Percentiles rank a stretch among this genome's conserved stretches.
Evolutionary conservation across 2,888 invertebrate species (phyloP).

Genomic region (Cinara cedri): DNA sequence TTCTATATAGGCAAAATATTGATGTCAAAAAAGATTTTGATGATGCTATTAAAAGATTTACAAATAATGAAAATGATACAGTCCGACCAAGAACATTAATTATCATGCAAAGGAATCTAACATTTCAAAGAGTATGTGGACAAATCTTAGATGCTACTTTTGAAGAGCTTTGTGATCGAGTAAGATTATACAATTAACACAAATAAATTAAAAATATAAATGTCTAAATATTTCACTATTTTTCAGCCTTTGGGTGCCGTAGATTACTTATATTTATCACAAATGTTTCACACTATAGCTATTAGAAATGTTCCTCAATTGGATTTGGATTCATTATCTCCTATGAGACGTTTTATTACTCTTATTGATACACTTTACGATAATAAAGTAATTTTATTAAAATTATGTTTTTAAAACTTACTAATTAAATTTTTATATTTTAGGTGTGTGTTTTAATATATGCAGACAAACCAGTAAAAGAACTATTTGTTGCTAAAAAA

Average conservation of each 20-base stretch:
- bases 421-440: conserved; percentile 58
- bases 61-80: conserved; percentile 87
- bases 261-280: conserved; percentile 91
- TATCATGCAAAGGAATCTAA: conserved; percentile 87
- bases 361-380: conserved; percentile 97
- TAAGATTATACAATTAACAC: conserved; percentile 63
- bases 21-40: conserved; percentile 73
- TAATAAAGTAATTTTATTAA: conserved; percentile 71
- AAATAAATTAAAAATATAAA: neutral
- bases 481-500: conserved; percentile 69
- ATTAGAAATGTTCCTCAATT: conserved; percentile 88
- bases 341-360: conserved; percentile 92
- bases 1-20: conserved; percentile 71
- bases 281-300: conserved; percentile 93
- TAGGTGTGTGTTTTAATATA: conserved; percentile 82
- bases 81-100: conserved; percentile 83
- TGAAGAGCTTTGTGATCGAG: conserved; percentile 87
- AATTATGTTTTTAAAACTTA: conserved; percentile 16
- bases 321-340: conserved; percentile 79
- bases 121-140: conserved; percentile 89
- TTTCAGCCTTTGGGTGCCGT: conserved; percentile 87
- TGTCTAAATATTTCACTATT: neutral
- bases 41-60: conserved; percentile 84
- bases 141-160: conserved; percentile 88
- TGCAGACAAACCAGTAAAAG: conserved; percentile 77